These are phyloP conservation scores for Emys orbicularis DNA, from an alignment of 2,797 vertebrate genomes.

Conservation along the genomic window DNA sequence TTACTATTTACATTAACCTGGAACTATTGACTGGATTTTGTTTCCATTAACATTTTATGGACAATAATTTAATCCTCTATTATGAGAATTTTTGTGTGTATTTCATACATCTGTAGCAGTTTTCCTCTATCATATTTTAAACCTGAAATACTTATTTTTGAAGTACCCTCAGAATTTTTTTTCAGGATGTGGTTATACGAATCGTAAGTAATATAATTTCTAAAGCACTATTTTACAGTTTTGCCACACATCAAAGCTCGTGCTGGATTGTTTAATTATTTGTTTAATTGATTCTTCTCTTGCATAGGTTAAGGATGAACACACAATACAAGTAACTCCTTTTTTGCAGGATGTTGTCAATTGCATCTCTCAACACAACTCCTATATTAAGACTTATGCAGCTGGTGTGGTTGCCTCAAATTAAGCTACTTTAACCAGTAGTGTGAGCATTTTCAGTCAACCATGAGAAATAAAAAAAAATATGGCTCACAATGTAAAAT, in stretches of 20 bases:
- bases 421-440: background rate
- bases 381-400: background rate
- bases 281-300: background rate
- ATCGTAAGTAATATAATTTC: background rate
- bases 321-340: background rate
- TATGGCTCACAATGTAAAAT: background rate
- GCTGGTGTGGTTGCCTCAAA: background rate
- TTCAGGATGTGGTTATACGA: background rate
- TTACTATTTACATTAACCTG: background rate
- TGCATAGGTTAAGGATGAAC: background rate
- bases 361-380: background rate
- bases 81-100: background rate
- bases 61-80: background rate
- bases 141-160: background rate
- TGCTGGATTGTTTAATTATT: background rate
- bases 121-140: background rate
- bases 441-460: background rate
- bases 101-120: background rate
- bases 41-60: background rate
- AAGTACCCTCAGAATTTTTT: background rate
- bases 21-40: background rate
- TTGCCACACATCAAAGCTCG: background rate
- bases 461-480: background rate
- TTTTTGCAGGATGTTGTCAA: background rate
- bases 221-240: background rate